Percentiles rank a stretch among this genome's conserved stretches.
Conservation (phyloP, 2,888 invertebrate species). For the Lepidonotus clava region DNA sequence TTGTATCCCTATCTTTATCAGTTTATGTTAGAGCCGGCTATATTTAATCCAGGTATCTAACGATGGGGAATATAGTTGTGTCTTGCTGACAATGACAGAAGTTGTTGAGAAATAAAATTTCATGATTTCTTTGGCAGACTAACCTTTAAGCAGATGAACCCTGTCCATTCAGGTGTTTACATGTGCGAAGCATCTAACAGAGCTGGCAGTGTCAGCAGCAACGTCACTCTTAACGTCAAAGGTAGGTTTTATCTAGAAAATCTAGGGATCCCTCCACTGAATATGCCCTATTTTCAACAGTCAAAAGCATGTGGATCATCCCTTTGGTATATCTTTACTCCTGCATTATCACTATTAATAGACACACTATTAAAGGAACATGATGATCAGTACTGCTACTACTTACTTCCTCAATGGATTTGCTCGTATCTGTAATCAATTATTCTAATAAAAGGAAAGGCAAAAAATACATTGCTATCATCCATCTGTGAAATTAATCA, state of each 20-base stretch:
- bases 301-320: neutral
- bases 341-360: too few species aligned
- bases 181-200: constrained; percentile 53
- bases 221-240: constrained; percentile 42
- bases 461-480: neutral
- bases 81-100: too few species aligned
- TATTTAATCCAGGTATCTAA: too few species aligned
- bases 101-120: too few species aligned
- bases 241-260: too few species aligned
- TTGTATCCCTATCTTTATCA: too few species aligned
- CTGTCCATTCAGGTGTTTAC: constrained; percentile 47
- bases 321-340: neutral
- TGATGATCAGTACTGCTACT: neutral
- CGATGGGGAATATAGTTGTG: too few species aligned
- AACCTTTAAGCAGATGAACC: constrained; percentile 23
- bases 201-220: constrained; percentile 49
- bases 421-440: neutral
- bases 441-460: neutral
- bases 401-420: neutral
- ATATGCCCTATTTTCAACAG: too few species aligned
- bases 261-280: too few species aligned
- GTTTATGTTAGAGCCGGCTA: too few species aligned
- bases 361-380: too few species aligned
- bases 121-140: constrained; percentile 31
- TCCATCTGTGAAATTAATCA: too few species aligned